phyloP scores from a whole-genome alignment of 2,113 vertebrate species.

The Prietella phreatophila region DNA sequence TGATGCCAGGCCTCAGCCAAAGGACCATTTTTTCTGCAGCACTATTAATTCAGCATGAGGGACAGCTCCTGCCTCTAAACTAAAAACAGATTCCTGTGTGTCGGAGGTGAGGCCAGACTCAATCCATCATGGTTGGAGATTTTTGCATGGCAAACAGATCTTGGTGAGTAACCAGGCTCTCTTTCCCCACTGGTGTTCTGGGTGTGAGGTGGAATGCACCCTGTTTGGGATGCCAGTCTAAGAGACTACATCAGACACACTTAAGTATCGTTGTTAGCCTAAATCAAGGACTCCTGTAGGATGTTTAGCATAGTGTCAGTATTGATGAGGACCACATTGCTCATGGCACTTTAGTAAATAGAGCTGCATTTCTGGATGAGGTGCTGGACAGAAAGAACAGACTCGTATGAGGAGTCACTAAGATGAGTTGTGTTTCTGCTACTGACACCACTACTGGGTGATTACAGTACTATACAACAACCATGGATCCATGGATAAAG shows the following conservation, averaged over 20 bases:
- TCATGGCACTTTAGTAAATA: neutral
- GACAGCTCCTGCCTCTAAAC: neutral
- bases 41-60: neutral
- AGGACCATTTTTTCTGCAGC: neutral
- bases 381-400: neutral
- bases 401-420: neutral
- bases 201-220: neutral
- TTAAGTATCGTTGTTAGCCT: neutral
- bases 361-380: neutral
- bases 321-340: neutral
- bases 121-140: neutral
- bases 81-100: neutral
- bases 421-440: neutral
- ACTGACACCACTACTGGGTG: slow-evolving; percentile 29
- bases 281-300: neutral
- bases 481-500: slow-evolving; percentile 19
- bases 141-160: neutral
- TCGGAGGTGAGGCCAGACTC: neutral
- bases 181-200: neutral
- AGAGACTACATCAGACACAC: neutral
- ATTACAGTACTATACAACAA: neutral
- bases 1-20: neutral
- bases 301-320: neutral
- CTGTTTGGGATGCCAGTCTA: neutral
- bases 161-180: neutral